A percentile compares a stretch with the other conserved stretches of the same genome.
Conservation (phyloP, 1,140 invertebrate species). For the Melanaphis sacchari region DNA sequence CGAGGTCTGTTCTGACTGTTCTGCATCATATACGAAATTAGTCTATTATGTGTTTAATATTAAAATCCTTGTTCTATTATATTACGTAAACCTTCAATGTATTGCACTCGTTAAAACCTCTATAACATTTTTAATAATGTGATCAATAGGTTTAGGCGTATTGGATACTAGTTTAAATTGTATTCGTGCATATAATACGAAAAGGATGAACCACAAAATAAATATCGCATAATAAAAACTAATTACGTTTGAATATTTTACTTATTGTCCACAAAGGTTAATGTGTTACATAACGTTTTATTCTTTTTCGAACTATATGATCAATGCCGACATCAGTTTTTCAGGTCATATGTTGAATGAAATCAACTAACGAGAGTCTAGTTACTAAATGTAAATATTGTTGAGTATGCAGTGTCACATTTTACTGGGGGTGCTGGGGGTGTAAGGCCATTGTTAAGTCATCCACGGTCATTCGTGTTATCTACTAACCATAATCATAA, state of each 20-base stretch:
- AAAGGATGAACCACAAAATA: constrained; percentile 13
- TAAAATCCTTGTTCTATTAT: constrained; percentile 15
- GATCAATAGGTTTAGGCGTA: neutral
- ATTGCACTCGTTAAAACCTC: neutral
- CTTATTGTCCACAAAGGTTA: neutral
- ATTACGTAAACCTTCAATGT: neutral
- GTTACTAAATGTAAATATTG: neutral
- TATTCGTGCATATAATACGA: neutral
- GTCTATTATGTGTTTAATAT: neutral
- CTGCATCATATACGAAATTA: neutral
- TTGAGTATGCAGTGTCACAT: neutral
- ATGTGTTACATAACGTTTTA: neutral
- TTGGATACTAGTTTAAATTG: neutral
- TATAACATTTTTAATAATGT: neutral
- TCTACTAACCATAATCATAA: too few relatives aligned
- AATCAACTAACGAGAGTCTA: neutral
- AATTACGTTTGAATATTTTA: neutral
- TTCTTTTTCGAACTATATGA: neutral
- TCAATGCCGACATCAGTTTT: neutral
- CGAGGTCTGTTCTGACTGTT: neutral
- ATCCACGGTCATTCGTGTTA: too few relatives aligned
- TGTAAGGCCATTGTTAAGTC: neutral
- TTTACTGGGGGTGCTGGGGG: neutral
- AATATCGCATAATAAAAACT: neutral
- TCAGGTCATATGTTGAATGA: constrained; percentile 4